phyloP scores from a whole-genome alignment of 1,140 invertebrate species.

The Ptiloglossa arizonensis region DNA sequence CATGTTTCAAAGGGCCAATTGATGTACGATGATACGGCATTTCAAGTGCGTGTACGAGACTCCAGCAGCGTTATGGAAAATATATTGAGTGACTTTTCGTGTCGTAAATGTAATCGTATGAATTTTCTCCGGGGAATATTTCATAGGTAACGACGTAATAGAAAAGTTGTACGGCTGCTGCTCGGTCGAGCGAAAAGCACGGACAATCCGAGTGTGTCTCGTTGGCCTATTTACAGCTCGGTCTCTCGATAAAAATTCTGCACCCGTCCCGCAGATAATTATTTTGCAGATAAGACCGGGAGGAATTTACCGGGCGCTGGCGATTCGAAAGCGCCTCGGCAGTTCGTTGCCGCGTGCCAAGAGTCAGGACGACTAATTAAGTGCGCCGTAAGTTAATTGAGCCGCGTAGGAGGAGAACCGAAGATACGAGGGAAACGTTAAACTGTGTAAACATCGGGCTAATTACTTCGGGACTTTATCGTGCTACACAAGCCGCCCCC shows the following conservation, averaged over 20 bases:
- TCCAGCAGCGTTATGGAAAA: too few relatives aligned
- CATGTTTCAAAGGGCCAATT: too few relatives aligned
- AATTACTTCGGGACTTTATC: slow-evolving; percentile 70
- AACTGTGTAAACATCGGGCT: slow-evolving; percentile 69
- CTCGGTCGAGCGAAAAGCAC: neutral
- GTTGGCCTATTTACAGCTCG: neutral
- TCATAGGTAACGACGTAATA: too few relatives aligned
- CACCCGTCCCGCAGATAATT: slow-evolving; percentile 24
- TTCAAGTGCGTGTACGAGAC: too few relatives aligned
- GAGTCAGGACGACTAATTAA: slow-evolving; percentile 65
- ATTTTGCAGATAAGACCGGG: slow-evolving; percentile 42
- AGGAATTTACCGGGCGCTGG: slow-evolving; percentile 33
- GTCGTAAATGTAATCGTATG: too few relatives aligned
- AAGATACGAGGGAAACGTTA: slow-evolving; percentile 66
- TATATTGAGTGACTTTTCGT: too few relatives aligned
- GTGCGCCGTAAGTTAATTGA: slow-evolving; percentile 67
- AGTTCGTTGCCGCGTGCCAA: slow-evolving; percentile 43
- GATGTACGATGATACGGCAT: too few relatives aligned
- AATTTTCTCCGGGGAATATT: too few relatives aligned
- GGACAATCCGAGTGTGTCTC: neutral
- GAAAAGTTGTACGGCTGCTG: too few relatives aligned
- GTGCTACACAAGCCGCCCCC: slow-evolving; percentile 24
- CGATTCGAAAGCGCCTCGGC: slow-evolving; percentile 47
- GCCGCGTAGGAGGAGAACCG: slow-evolving; percentile 57
- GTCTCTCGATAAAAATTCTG: slow-evolving; percentile 34